Evolutionary conservation across 1,140 invertebrate genomes (phyloP).

Genomic region (Stenopsyche tienmushanensis): DNA sequence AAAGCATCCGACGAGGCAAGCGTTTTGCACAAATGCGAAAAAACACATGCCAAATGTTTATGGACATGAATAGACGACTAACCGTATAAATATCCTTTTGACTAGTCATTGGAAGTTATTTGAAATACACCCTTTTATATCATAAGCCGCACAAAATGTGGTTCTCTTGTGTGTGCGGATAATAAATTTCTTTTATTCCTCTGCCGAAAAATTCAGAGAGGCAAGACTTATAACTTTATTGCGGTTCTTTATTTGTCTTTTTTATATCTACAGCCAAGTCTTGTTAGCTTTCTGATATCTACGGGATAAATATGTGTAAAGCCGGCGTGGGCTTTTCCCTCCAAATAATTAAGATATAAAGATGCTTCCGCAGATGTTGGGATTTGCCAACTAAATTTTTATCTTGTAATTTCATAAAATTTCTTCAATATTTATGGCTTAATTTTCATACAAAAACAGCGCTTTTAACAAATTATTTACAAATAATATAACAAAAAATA

Average conservation of each 20-base stretch:
- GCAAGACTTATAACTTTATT: not conserved
- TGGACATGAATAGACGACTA: too few species aligned
- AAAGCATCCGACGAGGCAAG: not conserved
- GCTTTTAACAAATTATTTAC: too few species aligned
- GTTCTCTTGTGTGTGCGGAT: not conserved
- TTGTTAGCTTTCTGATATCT: not conserved
- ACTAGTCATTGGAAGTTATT: not conserved
- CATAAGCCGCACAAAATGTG: not conserved
- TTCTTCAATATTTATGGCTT: too few species aligned
- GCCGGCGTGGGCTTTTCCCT: not conserved
- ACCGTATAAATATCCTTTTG: slow-evolving; percentile 1
- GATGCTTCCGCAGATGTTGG: too few species aligned
- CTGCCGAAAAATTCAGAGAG: not conserved
- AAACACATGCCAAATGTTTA: too few species aligned
- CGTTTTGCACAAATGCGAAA: not conserved
- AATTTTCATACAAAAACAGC: too few species aligned
- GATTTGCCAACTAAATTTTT: not conserved
- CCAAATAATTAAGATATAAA: not conserved
- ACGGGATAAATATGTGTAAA: not conserved
- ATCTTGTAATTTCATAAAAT: not conserved
- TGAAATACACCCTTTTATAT: not conserved
- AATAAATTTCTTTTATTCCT: not conserved
- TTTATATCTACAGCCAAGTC: not conserved
- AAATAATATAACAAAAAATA: too few species aligned
- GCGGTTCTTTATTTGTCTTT: not conserved